These are phyloP conservation scores for Pterophyllum scalare DNA, from an alignment of 2,113 vertebrate genomes.

Conservation along the genomic window DNA sequence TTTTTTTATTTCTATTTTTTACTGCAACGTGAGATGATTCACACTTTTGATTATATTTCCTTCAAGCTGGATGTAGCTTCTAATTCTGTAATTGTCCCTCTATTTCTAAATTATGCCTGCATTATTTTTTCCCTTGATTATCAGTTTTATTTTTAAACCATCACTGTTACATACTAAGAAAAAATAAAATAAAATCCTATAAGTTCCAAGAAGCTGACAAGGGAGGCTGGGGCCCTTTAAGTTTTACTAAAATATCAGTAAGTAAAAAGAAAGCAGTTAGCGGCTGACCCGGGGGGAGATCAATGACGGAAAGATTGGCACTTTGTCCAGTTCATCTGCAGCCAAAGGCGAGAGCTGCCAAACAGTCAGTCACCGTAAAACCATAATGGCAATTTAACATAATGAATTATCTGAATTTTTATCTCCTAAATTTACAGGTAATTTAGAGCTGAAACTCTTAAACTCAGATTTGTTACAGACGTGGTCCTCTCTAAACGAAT, in stretches of 20 bases:
- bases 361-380: conserved; percentile 28
- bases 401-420: conserved; percentile 45
- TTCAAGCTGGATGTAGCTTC: conserved; percentile 45
- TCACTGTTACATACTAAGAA: conserved; percentile 15
- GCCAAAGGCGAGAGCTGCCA: conserved; percentile 55
- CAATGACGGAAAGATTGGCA: conserved; percentile 58
- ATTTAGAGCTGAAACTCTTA: conserved; percentile 58
- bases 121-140: conserved; percentile 28
- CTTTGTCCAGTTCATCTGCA: conserved; percentile 50
- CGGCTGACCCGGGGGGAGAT: conserved; percentile 37
- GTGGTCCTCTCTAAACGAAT: background rate
- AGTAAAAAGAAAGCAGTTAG: conserved; percentile 29
- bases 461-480: conserved; percentile 53
- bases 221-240: background rate
- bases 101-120: conserved; percentile 50
- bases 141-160: conserved; percentile 40
- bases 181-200: background rate
- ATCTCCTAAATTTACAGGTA: conserved; percentile 42
- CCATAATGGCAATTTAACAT: conserved; percentile 54
- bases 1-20: background rate
- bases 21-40: conserved; percentile 64
- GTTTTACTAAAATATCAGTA: background rate
- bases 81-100: conserved; percentile 59
- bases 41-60: conserved; percentile 66
- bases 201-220: background rate